Evolutionary conservation across 2,888 invertebrate species (phyloP).

Genomic region (Lasioglossum vierecki): DNA sequence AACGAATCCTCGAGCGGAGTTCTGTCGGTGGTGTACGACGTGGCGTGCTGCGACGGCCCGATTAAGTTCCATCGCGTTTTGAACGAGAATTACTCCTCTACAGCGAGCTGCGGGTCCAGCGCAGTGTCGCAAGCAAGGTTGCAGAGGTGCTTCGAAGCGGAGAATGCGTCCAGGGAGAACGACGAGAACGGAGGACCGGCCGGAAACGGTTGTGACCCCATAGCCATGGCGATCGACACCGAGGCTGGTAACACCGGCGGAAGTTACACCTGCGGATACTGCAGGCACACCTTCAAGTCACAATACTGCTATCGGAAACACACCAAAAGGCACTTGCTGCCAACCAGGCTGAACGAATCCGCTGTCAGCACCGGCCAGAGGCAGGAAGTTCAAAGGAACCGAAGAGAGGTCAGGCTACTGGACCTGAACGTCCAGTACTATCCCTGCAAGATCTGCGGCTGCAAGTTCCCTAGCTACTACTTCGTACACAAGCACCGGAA

Average conservation of each 20-base stretch:
- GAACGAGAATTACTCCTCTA: constrained; percentile 89
- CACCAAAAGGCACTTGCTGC: constrained; percentile 85
- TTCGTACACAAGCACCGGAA: constrained; percentile 97
- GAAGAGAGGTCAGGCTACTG: constrained; percentile 87
- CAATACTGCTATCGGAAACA: constrained; percentile 94
- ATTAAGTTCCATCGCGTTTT: constrained; percentile 93
- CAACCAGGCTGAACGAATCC: constrained; percentile 66
- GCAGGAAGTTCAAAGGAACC: constrained; percentile 62
- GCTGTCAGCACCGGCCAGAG: constrained; percentile 36
- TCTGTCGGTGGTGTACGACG: constrained; percentile 88
- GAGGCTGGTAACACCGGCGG: constrained; percentile 68
- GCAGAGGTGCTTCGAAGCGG: constrained; percentile 47
- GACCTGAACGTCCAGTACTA: constrained; percentile 95
- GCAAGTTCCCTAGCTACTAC: constrained; percentile 96
- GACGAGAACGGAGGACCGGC: constrained; percentile 78
- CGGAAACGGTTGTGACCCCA: constrained; percentile 64
- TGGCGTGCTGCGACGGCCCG: constrained; percentile 97
- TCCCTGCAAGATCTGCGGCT: constrained; percentile 96
- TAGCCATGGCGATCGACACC: constrained; percentile 68
- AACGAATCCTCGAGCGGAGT: constrained; percentile 61
- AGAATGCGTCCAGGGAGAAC: constrained; percentile 66
- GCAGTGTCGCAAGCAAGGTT: constrained; percentile 31
- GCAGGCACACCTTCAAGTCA: constrained; percentile 92
- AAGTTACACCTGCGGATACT: constrained; percentile 89
- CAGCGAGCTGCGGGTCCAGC: constrained; percentile 26